phyloP scores from a whole-genome alignment of 2,888 invertebrate species.

The Pammene aurita region DNA sequence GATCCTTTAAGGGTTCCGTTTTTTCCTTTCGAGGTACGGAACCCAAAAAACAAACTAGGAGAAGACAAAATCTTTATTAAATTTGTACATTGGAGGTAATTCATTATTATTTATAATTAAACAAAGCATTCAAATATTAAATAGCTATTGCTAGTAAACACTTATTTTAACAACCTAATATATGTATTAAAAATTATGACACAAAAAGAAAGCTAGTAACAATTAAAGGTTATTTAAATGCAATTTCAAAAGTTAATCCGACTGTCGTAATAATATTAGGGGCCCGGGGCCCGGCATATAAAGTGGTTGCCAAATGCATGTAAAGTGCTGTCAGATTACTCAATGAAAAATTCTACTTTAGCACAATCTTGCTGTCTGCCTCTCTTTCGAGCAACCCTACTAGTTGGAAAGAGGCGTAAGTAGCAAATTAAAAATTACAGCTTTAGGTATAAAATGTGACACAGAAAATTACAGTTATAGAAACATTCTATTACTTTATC shows the following conservation, averaged over 20 bases:
- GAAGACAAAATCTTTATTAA: constrained; percentile 17
- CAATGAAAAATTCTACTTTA: no score
- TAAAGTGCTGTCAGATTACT: neutral
- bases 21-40: no score
- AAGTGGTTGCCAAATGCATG: no score
- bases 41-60: neutral
- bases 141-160: neutral
- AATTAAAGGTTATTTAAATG: constrained; percentile 38
- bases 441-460: no score
- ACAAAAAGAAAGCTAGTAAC: neutral
- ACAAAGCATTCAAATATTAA: no score
- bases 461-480: neutral
- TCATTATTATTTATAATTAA: no score
- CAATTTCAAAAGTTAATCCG: constrained; percentile 4
- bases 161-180: neutral
- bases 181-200: neutral
- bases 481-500: neutral
- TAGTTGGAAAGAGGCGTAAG: no score
- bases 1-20: no score
- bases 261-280: neutral
- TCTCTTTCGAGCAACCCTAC: no score
- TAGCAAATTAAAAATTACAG: no score
- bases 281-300: no score
- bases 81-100: constrained; percentile 32
- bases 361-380: no score